Evolutionary conservation across 2,888 invertebrate genomes (phyloP).

Genomic region (Pristionchus japonicus): DNA sequence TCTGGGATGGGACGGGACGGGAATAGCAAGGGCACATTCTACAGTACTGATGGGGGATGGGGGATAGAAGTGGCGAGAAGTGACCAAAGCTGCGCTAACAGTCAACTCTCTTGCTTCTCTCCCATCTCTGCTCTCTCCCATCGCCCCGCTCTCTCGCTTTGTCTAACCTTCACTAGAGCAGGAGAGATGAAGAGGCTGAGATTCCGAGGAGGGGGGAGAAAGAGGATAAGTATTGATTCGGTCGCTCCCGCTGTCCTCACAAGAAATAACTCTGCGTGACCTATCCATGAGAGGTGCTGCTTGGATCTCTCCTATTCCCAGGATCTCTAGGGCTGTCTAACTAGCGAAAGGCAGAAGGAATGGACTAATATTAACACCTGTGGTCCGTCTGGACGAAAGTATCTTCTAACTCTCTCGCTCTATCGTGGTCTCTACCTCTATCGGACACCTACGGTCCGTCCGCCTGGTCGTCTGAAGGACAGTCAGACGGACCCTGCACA

Average conservation of each 20-base stretch:
- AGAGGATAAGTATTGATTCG: background rate
- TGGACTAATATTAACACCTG: background rate
- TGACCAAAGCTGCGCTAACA: conserved; percentile 32
- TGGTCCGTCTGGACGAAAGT: background rate
- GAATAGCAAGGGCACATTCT: background rate
- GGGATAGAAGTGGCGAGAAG: background rate
- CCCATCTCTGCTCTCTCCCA: background rate
- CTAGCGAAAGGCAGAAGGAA: background rate
- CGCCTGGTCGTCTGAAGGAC: background rate
- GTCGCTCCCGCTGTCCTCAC: background rate
- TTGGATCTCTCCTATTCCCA: background rate
- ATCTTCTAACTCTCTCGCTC: too few relatives aligned
- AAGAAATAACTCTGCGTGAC: background rate
- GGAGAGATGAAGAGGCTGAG: background rate
- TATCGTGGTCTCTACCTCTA: too few relatives aligned
- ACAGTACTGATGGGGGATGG: too few relatives aligned
- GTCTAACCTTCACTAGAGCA: background rate
- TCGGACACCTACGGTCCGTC: too few relatives aligned
- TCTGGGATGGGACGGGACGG: background rate
- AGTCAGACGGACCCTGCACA: background rate
- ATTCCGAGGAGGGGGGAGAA: background rate
- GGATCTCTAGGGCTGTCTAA: background rate
- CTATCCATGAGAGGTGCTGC: background rate
- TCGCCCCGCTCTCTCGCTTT: background rate
- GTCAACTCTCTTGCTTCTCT: background rate